A percentile compares a stretch with the other conserved stretches of the same genome.
Evolutionary conservation across 2,888 invertebrate species (phyloP).

Genomic region (Pollenia amentaria): DNA sequence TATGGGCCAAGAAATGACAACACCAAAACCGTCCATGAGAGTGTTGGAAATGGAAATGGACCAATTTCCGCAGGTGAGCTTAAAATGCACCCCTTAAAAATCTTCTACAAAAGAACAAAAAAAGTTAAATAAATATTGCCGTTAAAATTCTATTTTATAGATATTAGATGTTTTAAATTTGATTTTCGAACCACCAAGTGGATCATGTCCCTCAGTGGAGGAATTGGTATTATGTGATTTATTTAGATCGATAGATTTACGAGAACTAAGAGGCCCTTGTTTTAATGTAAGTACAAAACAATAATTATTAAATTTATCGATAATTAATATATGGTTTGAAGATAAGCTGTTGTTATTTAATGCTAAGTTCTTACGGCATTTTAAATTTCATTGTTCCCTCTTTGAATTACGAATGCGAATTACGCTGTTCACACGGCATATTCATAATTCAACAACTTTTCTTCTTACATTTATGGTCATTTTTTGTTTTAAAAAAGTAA

Average conservation of each 20-base stretch:
- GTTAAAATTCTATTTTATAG: conserved; percentile 82
- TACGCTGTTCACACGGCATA: no score
- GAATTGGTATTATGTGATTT: conserved; percentile 93
- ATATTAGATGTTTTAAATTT: conserved; percentile 91
- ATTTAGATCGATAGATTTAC: conserved; percentile 94
- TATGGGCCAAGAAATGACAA: conserved; percentile 91
- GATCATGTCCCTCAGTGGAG: conserved; percentile 90
- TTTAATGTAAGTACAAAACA: conserved; percentile 87
- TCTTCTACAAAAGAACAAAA: neutral
- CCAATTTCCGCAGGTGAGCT: conserved; percentile 89
- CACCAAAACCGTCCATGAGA: conserved; percentile 90
- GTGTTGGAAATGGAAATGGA: conserved; percentile 89
- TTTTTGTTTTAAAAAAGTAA: no score
- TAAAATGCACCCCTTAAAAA: conserved; percentile 47
- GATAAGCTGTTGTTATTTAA: neutral
- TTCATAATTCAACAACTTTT: no score
- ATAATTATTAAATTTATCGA: neutral
- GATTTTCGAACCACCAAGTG: conserved; percentile 90
- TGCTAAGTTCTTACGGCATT: no score
- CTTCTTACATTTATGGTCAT: no score
- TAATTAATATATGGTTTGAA: neutral
- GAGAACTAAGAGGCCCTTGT: conserved; percentile 94
- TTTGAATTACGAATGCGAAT: no score
- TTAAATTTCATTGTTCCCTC: no score
- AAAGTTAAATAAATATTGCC: neutral